Evolutionary conservation across 2,797 vertebrate species (phyloP).

Genomic region (Notoglanidium macrostoma): DNA sequence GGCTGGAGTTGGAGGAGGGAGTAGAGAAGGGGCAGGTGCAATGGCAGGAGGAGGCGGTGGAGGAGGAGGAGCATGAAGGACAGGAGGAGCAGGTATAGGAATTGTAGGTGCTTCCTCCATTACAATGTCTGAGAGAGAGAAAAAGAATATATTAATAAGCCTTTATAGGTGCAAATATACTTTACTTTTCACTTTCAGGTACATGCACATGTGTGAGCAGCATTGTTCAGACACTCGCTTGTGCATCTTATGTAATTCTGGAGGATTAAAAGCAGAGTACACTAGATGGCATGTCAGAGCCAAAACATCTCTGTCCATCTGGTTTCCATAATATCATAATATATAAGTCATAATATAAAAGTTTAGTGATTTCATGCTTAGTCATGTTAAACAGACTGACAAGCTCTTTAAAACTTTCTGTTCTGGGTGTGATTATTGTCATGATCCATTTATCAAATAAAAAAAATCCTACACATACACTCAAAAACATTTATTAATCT

Average conservation of each 20-base stretch:
- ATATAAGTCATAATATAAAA: not conserved
- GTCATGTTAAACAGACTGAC: not conserved
- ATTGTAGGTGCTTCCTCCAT: slow-evolving; percentile 55
- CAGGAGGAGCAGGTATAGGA: slow-evolving; percentile 30
- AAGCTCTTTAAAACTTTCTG: not conserved
- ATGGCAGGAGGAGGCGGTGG: slow-evolving; percentile 44
- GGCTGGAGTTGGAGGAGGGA: slow-evolving; percentile 47
- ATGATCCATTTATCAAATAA: not conserved
- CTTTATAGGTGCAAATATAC: not conserved
- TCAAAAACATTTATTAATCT: not conserved
- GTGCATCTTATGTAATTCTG: not conserved
- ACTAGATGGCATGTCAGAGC: not conserved
- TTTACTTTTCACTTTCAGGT: not conserved
- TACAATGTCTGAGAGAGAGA: slow-evolving; percentile 41
- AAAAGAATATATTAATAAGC: not conserved
- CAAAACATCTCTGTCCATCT: not conserved
- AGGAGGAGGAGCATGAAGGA: slow-evolving; percentile 44
- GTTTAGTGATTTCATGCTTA: not conserved
- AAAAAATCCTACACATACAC: not conserved
- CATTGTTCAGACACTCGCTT: not conserved
- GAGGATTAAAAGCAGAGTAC: not conserved
- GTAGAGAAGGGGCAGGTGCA: not conserved
- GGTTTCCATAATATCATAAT: not conserved
- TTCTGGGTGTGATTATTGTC: not conserved
- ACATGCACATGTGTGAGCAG: not conserved